Conservation (phyloP, 1,140 invertebrate species). For the Bombus ignitus region DNA sequence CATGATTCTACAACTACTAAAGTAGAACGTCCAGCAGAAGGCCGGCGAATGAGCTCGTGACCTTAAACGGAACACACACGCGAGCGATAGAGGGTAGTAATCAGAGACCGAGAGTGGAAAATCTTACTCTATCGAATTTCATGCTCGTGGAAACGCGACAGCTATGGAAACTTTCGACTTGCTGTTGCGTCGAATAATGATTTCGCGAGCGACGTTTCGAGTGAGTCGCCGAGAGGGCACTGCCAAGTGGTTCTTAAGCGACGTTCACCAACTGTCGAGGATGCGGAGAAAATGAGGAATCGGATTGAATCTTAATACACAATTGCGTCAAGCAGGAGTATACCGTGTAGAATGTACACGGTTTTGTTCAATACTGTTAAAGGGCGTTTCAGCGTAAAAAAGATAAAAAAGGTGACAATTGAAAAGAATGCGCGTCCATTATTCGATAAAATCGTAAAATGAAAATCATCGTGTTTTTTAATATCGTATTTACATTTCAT, state of each 20-base stretch:
- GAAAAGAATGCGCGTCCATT: no score
- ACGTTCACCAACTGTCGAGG: slow-evolving; percentile 6
- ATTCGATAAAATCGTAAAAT: no score
- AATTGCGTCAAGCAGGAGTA: not conserved
- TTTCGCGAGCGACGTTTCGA: slow-evolving; percentile 4
- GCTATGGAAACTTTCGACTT: not conserved
- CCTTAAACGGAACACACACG: not conserved
- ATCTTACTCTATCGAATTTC: not conserved
- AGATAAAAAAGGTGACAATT: no score
- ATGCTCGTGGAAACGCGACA: not conserved
- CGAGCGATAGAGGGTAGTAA: not conserved
- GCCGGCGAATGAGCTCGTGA: not conserved
- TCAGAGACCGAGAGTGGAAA: not conserved
- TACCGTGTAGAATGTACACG: no score
- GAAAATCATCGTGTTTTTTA: no score
- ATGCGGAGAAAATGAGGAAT: slow-evolving; percentile 1
- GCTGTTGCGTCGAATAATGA: slow-evolving; percentile 1
- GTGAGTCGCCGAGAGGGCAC: slow-evolving; percentile 6
- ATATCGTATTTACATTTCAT: no score
- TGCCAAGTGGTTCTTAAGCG: slow-evolving; percentile 16
- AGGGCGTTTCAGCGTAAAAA: no score
- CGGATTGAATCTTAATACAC: not conserved
- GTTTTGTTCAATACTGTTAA: no score
- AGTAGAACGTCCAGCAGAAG: no score
- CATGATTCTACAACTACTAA: no score